Evolutionary conservation across 2,888 invertebrate genomes (phyloP), one percentile per base, ranked within the genome.

Genomic region (Pyrochroa serraticornis): DNA sequence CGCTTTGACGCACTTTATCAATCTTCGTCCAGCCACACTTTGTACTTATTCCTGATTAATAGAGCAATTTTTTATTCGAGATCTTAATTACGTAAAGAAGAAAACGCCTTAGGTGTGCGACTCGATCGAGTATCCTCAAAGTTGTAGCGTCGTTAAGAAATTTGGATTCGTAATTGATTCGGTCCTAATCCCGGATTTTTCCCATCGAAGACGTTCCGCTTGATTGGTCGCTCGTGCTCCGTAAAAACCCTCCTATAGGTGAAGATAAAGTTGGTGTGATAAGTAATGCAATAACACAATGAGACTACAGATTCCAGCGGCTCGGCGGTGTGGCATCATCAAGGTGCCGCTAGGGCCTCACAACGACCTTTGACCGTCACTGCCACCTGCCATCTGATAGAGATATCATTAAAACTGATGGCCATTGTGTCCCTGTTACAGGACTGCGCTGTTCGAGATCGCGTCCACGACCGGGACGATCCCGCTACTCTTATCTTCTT

Each of bases 331-430:
- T 38, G 52, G 59, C 56, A 62, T 57, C 62, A 63, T 65, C 67
- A 67, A 69, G 67, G 71, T 70, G 67, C 69, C 70, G 68, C 69
- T 46, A 48, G 64, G 67, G 65, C 64, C 67, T 67, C 64, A 45
- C 56, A 60, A 52, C 69, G 71, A 74, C 74, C 75, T 70, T 67
- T 75, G 74, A 74, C 75, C 71, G 67, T 68, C 71, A 68, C 66
- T 70, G 71, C 70, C 73, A 71, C 71, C 72, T 74, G 74, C 71
- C 74, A 74, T 72, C 71, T 67, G 75, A 72, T 74, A 74, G 70
- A 74, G 71, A 73, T 74, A 74, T 74, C 75, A 73, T 74, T 74
- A 73, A 69, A 71, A 61, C 60, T 69, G 71, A 73, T 72, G 69
- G 67, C 67, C 47, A 69, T 70, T 70, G 70, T 68, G 32, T 51